Conservation (phyloP, 2,888 invertebrate genomes). For the Scelioninae gen. 2 region DNA sequence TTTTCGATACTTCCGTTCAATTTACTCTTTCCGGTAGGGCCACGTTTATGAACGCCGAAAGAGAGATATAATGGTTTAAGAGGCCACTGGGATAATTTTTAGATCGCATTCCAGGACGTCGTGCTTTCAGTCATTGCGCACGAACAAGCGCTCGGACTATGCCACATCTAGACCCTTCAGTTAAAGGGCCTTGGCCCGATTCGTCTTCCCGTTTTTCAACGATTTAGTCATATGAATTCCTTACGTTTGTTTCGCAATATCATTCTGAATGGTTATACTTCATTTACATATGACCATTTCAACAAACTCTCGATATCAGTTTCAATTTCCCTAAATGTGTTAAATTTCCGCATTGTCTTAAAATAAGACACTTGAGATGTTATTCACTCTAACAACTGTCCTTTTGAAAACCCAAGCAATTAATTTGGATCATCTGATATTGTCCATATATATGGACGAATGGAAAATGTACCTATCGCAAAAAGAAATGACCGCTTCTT, state of each 20-base stretch:
- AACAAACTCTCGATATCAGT: too few species aligned
- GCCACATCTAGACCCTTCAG: conserved; percentile 40
- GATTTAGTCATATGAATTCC: conserved; percentile 21
- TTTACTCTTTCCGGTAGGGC: conserved; percentile 18
- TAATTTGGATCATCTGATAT: too few species aligned
- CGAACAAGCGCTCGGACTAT: conserved; percentile 43
- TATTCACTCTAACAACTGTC: too few species aligned
- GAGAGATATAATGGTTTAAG: conserved; percentile 63
- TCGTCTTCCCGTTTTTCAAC: conserved; percentile 37
- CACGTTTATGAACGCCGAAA: conserved; percentile 10
- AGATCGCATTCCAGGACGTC: conserved; percentile 35
- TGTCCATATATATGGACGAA: too few species aligned
- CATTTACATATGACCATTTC: not conserved
- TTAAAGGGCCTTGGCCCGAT: conserved; percentile 50
- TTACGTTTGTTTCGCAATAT: not conserved
- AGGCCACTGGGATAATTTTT: conserved; percentile 60
- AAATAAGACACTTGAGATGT: too few species aligned
- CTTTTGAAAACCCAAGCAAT: too few species aligned
- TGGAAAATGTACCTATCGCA: too few species aligned
- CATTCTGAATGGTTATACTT: not conserved
- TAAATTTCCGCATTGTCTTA: too few species aligned
- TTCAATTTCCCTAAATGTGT: too few species aligned
- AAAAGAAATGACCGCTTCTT: too few species aligned
- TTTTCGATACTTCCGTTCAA: conserved; percentile 8
- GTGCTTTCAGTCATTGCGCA: conserved; percentile 45